A percentile compares a stretch with the other conserved stretches of the same genome.
Conservation (phyloP, 2,113 vertebrate genomes). For the Ploceus nigricollis region DNA sequence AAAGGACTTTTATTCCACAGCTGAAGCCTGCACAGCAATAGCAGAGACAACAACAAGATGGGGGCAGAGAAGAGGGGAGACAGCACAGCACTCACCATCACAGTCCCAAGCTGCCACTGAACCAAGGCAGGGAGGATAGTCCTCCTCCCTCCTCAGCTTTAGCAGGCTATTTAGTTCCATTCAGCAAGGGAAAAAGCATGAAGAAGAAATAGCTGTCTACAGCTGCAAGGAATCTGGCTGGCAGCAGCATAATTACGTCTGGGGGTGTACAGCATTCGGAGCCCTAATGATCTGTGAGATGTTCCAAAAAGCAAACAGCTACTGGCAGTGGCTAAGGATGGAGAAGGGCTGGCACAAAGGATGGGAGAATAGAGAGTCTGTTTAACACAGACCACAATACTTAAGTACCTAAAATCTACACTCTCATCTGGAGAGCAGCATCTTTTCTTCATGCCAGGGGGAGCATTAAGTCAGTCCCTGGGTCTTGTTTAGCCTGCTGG, state of each 20-base stretch:
- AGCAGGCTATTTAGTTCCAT: neutral
- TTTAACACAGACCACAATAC: neutral
- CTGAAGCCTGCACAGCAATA: neutral
- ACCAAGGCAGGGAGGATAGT: too few relatives aligned
- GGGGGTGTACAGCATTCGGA: neutral
- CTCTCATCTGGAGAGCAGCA: neutral
- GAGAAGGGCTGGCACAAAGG: neutral
- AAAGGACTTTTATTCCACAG: slow-evolving; percentile 46
- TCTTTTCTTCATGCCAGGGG: neutral
- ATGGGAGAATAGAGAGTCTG: neutral
- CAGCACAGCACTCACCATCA: neutral
- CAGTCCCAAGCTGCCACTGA: neutral
- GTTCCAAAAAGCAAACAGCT: neutral
- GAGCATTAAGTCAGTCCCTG: neutral
- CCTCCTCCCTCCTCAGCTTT: neutral
- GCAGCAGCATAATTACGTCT: neutral
- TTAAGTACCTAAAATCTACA: neutral
- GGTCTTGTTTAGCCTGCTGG: neutral
- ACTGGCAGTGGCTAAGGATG: neutral
- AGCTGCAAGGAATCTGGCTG: neutral
- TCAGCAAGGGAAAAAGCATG: neutral
- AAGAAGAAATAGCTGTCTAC: neutral
- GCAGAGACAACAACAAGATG: neutral
- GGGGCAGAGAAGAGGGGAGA: neutral
- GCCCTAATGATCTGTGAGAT: neutral